These are phyloP conservation scores for Pteruthius melanotis DNA, from an alignment of 2,113 vertebrate genomes.

Conservation along the genomic window DNA sequence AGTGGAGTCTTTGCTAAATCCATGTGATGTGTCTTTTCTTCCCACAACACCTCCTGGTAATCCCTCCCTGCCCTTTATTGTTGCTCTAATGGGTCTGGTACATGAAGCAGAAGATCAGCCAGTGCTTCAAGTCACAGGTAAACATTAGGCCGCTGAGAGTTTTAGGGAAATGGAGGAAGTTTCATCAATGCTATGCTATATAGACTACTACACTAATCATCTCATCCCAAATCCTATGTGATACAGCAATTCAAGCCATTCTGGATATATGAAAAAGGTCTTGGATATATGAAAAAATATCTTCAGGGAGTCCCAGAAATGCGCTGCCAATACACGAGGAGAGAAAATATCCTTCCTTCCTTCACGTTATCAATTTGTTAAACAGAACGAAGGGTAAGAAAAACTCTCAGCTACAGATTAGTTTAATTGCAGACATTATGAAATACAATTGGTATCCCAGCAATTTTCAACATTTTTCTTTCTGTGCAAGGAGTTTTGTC, in stretches of 20 bases:
- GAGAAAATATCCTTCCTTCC: background rate
- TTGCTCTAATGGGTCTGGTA: background rate
- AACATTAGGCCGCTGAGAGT: background rate
- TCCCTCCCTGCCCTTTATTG: background rate
- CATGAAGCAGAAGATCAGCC: background rate
- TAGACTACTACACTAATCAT: background rate
- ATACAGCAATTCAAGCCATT: background rate
- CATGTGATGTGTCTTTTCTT: background rate
- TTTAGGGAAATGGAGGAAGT: background rate
- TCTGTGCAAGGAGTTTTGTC: background rate
- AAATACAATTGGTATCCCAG: slow-evolving; percentile 33
- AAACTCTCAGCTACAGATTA: slow-evolving; percentile 1
- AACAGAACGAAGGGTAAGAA: background rate
- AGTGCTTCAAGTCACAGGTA: background rate
- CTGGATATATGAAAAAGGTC: background rate
- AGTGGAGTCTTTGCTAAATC: background rate
- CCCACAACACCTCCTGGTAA: background rate
- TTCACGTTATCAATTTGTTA: background rate
- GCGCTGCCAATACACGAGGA: background rate
- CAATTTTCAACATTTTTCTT: slow-evolving; percentile 7
- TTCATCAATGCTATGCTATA: background rate
- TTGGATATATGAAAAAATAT: background rate
- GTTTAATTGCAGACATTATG: slow-evolving; percentile 39
- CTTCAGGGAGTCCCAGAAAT: background rate
- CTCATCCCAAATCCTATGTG: background rate